Percentiles rank a stretch among this genome's conserved stretches.
These are phyloP conservation scores for Brachystomella parvula DNA, from an alignment of 1,140 invertebrate genomes.

Conservation along the genomic window DNA sequence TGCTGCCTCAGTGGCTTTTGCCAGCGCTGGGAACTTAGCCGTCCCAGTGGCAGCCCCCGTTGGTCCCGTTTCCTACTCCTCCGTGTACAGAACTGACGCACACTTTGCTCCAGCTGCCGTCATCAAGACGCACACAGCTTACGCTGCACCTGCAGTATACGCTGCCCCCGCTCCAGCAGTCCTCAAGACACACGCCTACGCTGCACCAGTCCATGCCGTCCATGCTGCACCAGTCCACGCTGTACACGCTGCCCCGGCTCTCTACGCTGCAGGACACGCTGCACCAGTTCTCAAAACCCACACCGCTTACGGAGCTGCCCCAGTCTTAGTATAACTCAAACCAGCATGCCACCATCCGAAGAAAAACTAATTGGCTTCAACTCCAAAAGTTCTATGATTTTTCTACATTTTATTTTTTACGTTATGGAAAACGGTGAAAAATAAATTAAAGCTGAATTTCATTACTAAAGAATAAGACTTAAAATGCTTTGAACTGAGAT, in stretches of 20 bases:
- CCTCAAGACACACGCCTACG: background rate
- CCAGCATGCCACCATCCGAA: background rate
- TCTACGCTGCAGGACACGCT: background rate
- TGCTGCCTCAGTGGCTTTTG: conserved; percentile 18
- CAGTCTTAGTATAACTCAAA: background rate
- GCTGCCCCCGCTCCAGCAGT: conserved; percentile 10
- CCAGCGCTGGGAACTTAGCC: conserved; percentile 19
- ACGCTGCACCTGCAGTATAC: conserved; percentile 5
- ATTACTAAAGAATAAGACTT: background rate
- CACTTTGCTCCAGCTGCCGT: background rate
- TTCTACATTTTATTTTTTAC: too few relatives aligned
- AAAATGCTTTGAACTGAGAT: background rate
- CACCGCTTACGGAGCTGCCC: background rate
- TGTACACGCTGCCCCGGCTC: conserved; percentile 10
- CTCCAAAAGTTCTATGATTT: background rate
- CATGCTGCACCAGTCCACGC: conserved; percentile 6
- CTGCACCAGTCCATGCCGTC: background rate
- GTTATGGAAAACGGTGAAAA: too few relatives aligned
- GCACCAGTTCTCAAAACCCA: background rate
- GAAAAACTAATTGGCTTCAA: background rate
- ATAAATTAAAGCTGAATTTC: background rate
- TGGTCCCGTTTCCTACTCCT: background rate
- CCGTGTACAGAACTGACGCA: background rate
- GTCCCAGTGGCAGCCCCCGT: background rate
- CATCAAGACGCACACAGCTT: background rate